Evolutionary conservation across 2,888 invertebrate genomes (phyloP).

Genomic region (Sminthurinus aureus): DNA sequence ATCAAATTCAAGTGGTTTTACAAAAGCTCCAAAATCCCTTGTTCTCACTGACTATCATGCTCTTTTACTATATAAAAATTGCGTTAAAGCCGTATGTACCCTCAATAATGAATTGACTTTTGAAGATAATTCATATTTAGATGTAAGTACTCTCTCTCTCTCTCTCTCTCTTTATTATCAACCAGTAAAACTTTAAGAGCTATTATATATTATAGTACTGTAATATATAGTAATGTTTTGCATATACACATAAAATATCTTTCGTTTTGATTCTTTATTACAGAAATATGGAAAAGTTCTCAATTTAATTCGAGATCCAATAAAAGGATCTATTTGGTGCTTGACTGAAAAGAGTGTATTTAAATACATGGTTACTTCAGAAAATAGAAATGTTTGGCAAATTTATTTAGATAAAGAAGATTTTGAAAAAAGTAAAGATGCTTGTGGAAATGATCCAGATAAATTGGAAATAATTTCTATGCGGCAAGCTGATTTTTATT

Average conservation of each 20-base stretch:
- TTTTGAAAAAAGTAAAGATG: conserved; percentile 86
- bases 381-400: conserved; percentile 87
- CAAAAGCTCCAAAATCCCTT: conserved; percentile 71
- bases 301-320: conserved; percentile 80
- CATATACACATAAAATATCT: not conserved
- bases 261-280: conserved; percentile 49
- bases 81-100: conserved; percentile 83
- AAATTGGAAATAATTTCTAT: conserved; percentile 84
- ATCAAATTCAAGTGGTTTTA: conserved; percentile 8
- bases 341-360: conserved; percentile 85
- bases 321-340: conserved; percentile 81
- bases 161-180: too few species aligned
- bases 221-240: not conserved
- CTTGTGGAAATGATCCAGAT: conserved; percentile 81
- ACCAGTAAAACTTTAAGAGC: not conserved
- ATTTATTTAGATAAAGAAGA: conserved; percentile 86
- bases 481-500: conserved; percentile 87
- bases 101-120: conserved; percentile 86
- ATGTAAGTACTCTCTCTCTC: conserved; percentile 62
- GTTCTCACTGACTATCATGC: conserved; percentile 91
- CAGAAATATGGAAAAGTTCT: conserved; percentile 78
- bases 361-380: conserved; percentile 82
- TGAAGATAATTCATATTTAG: conserved; percentile 77
- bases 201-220: not conserved
- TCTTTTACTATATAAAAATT: conserved; percentile 81